Evolutionary conservation across 2,888 invertebrate genomes (phyloP), one percentile per base, ranked within the genome.

Genomic region (Azorinus chamasolen): DNA sequence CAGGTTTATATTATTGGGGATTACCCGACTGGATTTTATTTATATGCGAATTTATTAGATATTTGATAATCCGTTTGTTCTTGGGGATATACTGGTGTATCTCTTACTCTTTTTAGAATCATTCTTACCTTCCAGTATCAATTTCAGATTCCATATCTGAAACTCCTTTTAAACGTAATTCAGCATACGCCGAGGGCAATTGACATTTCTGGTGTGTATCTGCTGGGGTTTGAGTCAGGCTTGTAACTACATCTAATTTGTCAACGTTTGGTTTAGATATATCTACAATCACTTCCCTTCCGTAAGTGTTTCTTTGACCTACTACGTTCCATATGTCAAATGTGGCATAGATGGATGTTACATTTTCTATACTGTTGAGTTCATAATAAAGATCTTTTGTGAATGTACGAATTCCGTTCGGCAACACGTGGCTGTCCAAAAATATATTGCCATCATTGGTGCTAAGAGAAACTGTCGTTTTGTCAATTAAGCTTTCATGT

Each of bases 121-220:
- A 24, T 20, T 27, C 14, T 20, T 78, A 79, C 74, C 79, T 79
- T 45, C 58, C 39, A 20, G 22, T 4, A 41, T 83, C 80, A 64
- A 87, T 77, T 1, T 51, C 76, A 20, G 82, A 71, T 62, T 87
- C 83, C 1, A 50, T 48, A 58, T 87, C 87, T 8, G 18, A n/a
- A 22, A 71, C 58, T 22, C 48, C 68, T 37, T 65, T 27, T 0
- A 76, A 46, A 0, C 12, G 46, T 0, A 84, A 50, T 51, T 87
- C 83, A 1, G 81, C 72, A 74, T 73, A 85, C 0, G 74, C 63
- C 39, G 39, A 43, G 10, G 85, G 83, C 14, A 84, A 65, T 62
- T 87, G 87, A 46, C 87, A 87, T 46, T 48, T 66, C 39, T 62
- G 55, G 25, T 59, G 63, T 20, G 25, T 22, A n/a, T 48, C 45